phyloP scores from a whole-genome alignment of 2,888 invertebrate genomes.

The Rhingia rostrata region DNA sequence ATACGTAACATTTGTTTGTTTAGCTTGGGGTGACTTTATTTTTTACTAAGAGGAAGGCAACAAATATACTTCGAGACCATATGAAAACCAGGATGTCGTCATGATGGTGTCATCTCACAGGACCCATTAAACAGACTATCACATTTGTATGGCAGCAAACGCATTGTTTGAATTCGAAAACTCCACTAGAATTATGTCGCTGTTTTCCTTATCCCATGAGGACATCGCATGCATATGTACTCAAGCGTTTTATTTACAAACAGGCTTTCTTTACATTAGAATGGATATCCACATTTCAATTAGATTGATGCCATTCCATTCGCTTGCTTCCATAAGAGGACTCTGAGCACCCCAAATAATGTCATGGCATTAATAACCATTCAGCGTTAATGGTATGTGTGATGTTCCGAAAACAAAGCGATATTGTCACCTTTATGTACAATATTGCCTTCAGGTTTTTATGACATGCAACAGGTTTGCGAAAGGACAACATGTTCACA shows the following conservation, averaged over 20 bases:
- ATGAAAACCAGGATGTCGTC: too few species aligned
- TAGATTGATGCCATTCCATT: slow-evolving; percentile 46
- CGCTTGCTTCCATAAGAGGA: slow-evolving; percentile 28
- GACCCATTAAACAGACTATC: slow-evolving; percentile 47
- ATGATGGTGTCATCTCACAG: background rate
- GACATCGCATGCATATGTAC: background rate
- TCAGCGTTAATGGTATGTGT: slow-evolving; percentile 35
- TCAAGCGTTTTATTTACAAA: slow-evolving; percentile 15
- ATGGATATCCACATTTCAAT: slow-evolving; percentile 44
- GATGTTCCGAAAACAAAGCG: slow-evolving; percentile 10
- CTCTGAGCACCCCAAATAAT: slow-evolving; percentile 50
- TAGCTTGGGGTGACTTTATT: background rate
- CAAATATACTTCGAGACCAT: background rate
- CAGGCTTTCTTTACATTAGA: slow-evolving; percentile 7
- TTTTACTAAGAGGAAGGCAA: background rate
- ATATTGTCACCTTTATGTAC: background rate
- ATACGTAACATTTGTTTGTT: background rate
- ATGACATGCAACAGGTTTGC: background rate
- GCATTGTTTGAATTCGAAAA: too few species aligned
- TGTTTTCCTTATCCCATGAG: background rate
- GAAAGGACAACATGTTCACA: background rate
- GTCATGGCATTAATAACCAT: slow-evolving; percentile 59
- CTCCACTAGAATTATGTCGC: slow-evolving; percentile 11
- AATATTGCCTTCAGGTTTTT: slow-evolving; percentile 8
- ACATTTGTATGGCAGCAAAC: slow-evolving; percentile 46